phyloP scores from a whole-genome alignment of 2,797 vertebrate species.

The Crenichthys baileyi region DNA sequence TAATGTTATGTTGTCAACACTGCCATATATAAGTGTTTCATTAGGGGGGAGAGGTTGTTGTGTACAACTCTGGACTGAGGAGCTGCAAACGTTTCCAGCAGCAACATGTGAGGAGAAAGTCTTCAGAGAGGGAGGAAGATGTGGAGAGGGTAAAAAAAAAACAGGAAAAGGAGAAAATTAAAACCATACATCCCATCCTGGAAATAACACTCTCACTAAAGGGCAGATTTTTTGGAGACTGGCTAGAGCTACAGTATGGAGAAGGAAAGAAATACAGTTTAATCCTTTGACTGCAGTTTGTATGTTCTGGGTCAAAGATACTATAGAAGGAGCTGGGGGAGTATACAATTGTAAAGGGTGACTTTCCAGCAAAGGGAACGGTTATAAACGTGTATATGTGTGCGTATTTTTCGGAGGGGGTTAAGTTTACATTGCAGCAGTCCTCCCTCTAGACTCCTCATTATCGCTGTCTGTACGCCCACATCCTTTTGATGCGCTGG shows the following conservation, averaged over 20 bases:
- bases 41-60: conserved; percentile 19
- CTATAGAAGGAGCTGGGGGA: conserved; percentile 23
- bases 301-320: conserved; percentile 40
- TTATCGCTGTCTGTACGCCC: conserved; percentile 48
- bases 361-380: conserved; percentile 20
- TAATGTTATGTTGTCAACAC: conserved; percentile 34
- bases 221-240: conserved; percentile 59
- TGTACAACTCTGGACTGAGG: conserved; percentile 11
- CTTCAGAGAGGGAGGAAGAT: conserved; percentile 18
- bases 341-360: conserved; percentile 7
- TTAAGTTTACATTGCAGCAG: conserved; percentile 48
- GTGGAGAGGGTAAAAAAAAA: conserved; percentile 9
- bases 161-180: conserved; percentile 67
- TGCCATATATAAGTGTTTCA: conserved; percentile 23
- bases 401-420: conserved; percentile 62
- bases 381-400: conserved; percentile 45
- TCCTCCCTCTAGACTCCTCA: conserved; percentile 42
- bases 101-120: conserved; percentile 27
- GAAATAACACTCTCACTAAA: conserved; percentile 54
- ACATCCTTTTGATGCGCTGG: conserved; percentile 22
- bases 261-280: conserved; percentile 58
- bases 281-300: conserved; percentile 22
- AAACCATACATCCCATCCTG: conserved; percentile 70
- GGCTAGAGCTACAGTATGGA: conserved; percentile 36
- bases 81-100: conserved; percentile 25